These are phyloP conservation scores for Periparus ater DNA, from an alignment of 2,797 vertebrate species.

Conservation along the genomic window DNA sequence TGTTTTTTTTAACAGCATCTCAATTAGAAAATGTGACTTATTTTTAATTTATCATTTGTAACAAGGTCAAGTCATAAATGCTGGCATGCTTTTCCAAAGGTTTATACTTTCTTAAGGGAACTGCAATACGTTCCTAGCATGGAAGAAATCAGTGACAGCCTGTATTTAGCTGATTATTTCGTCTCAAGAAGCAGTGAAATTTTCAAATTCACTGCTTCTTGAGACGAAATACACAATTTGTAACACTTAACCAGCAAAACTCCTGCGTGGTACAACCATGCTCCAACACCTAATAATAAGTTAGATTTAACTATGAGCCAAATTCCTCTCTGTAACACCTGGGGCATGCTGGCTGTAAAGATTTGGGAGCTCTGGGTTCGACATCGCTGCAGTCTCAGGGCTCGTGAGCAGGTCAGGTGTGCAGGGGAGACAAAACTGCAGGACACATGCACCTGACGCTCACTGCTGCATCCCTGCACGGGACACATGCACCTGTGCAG, in stretches of 20 bases:
- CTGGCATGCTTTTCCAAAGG: background rate
- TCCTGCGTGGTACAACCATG: background rate
- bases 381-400: background rate
- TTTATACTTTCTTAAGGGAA: background rate
- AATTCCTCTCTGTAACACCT: background rate
- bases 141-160: background rate
- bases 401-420: background rate
- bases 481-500: too few species aligned
- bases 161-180: background rate
- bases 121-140: background rate
- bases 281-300: background rate
- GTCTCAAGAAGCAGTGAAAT: too few species aligned
- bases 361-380: background rate
- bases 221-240: background rate
- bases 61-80: background rate
- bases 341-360: background rate
- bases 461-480: too few species aligned
- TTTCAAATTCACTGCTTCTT: background rate
- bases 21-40: background rate
- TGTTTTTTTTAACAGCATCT: background rate
- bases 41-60: background rate
- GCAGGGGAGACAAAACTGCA: background rate
- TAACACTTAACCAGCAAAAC: background rate
- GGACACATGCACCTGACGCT: background rate
- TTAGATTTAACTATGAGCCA: background rate